Base-by-base conservation (phyloP, 2,888 invertebrate genomes). In the Acrocera orbiculus region DNA sequence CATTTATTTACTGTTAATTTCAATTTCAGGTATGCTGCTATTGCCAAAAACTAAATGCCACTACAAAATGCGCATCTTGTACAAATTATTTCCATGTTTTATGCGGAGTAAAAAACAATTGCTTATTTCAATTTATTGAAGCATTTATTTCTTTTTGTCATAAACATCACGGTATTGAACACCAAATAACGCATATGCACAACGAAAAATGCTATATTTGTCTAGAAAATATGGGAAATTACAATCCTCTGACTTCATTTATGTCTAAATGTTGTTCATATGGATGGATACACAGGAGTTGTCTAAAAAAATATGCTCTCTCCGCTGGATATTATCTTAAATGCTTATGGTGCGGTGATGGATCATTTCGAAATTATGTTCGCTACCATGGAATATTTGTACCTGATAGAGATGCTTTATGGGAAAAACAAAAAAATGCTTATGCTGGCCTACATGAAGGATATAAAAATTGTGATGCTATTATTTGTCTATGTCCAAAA, bases 361-460 rank as follows among this genome's bases (percentile, higher is more conserved):
- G 38, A 11, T 30, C 37, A 0, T 58, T 57, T 28, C 55, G 50
- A 0, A 43, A 56, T 1, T 35, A 44, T 2, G 42, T 56, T 2
- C 50, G 51, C 0, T 32, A 37, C 8, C 48, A 47, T 16, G 54
- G 56, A 1, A 40, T 57, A 1, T 58, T 49, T 38, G 58, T 54
- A 16, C 54, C 52, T 15, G 58, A 43, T 56, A 77, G 80, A 42
- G 86, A 86, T 51, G 86, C 86, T 0, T 67, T 74, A 0, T 87
- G 86, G 86, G 86, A 87, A 50, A 42, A 26, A 2, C 52, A 73
- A n/a, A 71, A 65, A 36, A 73, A 76, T 10, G 81, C 82, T 0
- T 86, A 70, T 52, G 61, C 67, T 0, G 83, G 81, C 29, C 66
- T 83, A 30, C 64, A 76, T 34, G 66, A 70, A 35, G 55, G 72